Evolutionary conservation across 92 coral and sea anemone species (phyloP).

Genomic region (Paragorgia papillata): DNA sequence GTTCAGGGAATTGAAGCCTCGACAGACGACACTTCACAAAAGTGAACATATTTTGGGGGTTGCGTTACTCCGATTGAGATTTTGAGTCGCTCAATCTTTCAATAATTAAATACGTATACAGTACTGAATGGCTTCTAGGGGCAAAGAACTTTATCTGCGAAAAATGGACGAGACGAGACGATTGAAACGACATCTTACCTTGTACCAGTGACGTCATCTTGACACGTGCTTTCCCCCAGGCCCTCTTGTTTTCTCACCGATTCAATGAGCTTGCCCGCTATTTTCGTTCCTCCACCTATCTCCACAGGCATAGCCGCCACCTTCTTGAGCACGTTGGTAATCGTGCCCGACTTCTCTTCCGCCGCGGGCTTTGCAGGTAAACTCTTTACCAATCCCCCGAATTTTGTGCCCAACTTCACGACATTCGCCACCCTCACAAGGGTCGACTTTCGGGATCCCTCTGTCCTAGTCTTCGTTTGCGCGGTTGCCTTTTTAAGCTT

Average conservation of each 20-base stretch:
- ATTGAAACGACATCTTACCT: neutral
- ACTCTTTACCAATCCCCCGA: conserved; percentile 11
- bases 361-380: neutral
- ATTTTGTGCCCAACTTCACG: neutral
- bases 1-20: no score
- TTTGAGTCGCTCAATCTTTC: no score
- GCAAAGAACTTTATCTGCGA: no score
- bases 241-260: neutral
- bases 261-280: neutral
- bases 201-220: conserved; percentile 8
- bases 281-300: neutral
- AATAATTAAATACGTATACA: no score
- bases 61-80: no score
- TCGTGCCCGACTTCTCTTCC: conserved; percentile 1
- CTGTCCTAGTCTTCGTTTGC: neutral
- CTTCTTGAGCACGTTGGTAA: conserved; percentile 22
- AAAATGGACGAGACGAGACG: no score
- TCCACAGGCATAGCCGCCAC: conserved; percentile 18
- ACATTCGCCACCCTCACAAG: neutral
- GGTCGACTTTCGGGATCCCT: neutral
- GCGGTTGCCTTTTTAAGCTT: conserved; percentile 1
- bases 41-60: no score
- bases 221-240: neutral
- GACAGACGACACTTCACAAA: no score
- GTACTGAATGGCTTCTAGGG: no score